Conservation (phyloP, 2,797 vertebrate species). For the Enoplosus armatus region DNA sequence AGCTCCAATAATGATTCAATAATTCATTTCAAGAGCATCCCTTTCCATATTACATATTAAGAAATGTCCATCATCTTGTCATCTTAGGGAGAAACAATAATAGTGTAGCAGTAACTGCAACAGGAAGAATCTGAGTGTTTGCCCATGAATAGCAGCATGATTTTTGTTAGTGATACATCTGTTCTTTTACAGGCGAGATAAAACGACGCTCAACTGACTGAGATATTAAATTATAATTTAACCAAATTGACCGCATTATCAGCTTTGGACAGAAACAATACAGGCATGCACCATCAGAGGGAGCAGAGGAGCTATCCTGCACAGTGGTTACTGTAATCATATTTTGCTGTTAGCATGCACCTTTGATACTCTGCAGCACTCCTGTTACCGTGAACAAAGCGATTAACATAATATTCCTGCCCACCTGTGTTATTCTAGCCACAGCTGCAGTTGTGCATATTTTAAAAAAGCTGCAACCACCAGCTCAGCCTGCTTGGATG, state of each 20-base stretch:
- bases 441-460: conserved; percentile 19
- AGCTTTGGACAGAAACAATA: conserved; percentile 36
- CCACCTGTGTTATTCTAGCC: conserved; percentile 33
- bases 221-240: conserved; percentile 13
- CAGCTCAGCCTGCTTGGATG: conserved; percentile 9
- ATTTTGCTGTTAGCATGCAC: conserved; percentile 36
- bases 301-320: conserved; percentile 48
- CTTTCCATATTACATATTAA: background rate
- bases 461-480: conserved; percentile 20
- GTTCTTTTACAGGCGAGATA: conserved; percentile 10
- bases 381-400: conserved; percentile 49
- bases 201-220: conserved; percentile 5
- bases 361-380: conserved; percentile 52
- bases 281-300: conserved; percentile 58
- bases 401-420: conserved; percentile 30
- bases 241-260: conserved; percentile 30
- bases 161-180: background rate
- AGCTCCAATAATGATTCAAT: background rate
- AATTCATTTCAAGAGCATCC: background rate
- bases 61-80: background rate
- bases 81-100: background rate
- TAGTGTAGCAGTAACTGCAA: background rate
- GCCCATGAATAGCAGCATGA: background rate
- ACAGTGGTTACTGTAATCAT: conserved; percentile 7
- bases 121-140: background rate